Evolutionary conservation across 1,140 invertebrate species (phyloP).

Genomic region (Drosophila erecta): DNA sequence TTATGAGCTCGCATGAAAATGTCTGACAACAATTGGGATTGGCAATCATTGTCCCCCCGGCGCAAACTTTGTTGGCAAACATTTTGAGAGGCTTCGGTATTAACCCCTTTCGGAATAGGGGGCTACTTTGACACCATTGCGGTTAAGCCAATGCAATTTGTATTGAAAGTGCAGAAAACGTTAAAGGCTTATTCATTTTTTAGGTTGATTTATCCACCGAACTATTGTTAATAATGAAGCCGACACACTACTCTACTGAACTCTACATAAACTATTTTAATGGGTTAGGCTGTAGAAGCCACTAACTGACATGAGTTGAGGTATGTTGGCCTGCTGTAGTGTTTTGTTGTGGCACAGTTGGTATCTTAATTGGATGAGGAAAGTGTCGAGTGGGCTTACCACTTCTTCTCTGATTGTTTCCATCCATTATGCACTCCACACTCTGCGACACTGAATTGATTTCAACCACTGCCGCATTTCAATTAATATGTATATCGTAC

Average conservation of each 20-base stretch:
- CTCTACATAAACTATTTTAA: no score
- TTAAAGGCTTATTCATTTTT: no score
- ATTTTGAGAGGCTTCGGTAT: neutral
- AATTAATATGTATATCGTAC: conserved; percentile 30
- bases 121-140: neutral
- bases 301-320: neutral
- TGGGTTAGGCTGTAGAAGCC: neutral
- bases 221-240: no score
- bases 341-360: conserved; percentile 5
- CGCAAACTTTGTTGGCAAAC: conserved; percentile 52
- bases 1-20: conserved; percentile 82
- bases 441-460: conserved; percentile 25
- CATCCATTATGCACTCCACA: conserved; percentile 28
- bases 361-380: conserved; percentile 13
- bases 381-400: neutral
- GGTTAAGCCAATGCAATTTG: neutral
- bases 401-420: conserved; percentile 10
- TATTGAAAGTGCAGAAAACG: neutral
- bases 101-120: neutral
- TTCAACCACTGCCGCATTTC: conserved; percentile 34
- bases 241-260: no score
- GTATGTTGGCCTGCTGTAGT: neutral
- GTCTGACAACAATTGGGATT: conserved; percentile 77
- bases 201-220: no score
- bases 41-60: conserved; percentile 20